Base-by-base conservation (phyloP, 2,797 vertebrate genomes). In the Enteromius viviparus region DNA sequence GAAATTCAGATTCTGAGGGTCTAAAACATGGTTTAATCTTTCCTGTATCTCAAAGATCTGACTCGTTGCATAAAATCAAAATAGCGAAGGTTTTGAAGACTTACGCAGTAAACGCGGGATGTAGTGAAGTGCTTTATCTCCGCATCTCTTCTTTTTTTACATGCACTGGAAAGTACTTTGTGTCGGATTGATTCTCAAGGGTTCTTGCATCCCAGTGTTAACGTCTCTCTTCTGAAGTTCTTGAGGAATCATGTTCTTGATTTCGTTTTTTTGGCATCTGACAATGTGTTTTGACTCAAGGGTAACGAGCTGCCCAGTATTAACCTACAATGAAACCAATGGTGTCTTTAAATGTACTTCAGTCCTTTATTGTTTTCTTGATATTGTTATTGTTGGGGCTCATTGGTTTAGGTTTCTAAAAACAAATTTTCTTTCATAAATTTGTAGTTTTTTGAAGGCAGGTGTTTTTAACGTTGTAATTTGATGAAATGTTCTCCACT, bases 101-200 rank as follows among this genome's bases (percentile, higher is more conserved):
- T 3, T 1, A 0, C 15, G 17, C 70, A 7, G 66, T 29, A 14
- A 14, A 29, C 2, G 75, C 64, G 51, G 70, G 68, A 84, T 76
- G 81, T 87, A 71, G 76, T 83, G 89, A 60, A 80, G 87, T 88
- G 64, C 49, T 86, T 86, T 80, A 78, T 83, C 86, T 85, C 86
- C 87, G 86, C 85, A 90, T 90, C 93, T 84, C 92, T 47, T 42
- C 40, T 42, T 89, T 91, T 93, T 94, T 91, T 91, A 89, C 91
- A 94, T 96, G 94, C 95, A 96, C 95, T 96, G 95, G 95, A 96
- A 94, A 94, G 90, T 93, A 93, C 92, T 93, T 94, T 95, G 90
- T 92, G 89, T 91, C 87, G 91, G 90, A 37, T 68, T 93, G 91
- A 92, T 91, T 94, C 88, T 90, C 84, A 85, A 90, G 89, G 88